These are phyloP conservation scores for Notiomystis cincta DNA, from an alignment of 2,113 vertebrate species.

Conservation along the genomic window DNA sequence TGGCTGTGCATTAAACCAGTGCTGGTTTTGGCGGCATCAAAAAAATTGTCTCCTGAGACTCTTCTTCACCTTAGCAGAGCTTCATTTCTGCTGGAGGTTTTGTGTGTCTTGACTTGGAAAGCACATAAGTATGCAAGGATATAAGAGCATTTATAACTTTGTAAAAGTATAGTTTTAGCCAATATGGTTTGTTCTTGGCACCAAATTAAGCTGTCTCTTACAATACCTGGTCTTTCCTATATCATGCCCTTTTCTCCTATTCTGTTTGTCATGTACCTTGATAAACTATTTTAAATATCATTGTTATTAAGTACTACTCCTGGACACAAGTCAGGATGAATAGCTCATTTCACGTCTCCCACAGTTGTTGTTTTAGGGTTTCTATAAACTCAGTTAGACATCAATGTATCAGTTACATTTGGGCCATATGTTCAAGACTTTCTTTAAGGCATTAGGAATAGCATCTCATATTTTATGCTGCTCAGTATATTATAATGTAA, in stretches of 20 bases:
- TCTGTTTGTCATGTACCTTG: not conserved
- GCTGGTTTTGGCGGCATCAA: not conserved
- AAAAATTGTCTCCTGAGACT: not conserved
- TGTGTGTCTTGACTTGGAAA: not conserved
- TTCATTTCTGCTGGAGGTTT: not conserved
- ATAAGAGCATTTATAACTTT: not conserved
- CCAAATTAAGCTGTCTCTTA: not conserved
- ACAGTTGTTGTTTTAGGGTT: constrained; percentile 51
- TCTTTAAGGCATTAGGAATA: constrained; percentile 14
- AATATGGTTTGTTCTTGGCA: not conserved
- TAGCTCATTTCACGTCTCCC: constrained; percentile 21
- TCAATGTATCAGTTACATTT: constrained; percentile 50
- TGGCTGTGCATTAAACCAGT: not conserved
- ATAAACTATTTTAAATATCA: constrained; percentile 21
- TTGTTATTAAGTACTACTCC: not conserved
- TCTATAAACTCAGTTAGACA: constrained; percentile 52
- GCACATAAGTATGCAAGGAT: not conserved
- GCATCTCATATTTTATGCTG: constrained; percentile 42
- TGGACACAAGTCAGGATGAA: constrained; percentile 21
- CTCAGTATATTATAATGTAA: not conserved
- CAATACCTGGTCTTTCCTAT: not conserved
- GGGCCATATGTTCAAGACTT: constrained; percentile 21
- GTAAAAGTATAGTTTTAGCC: not conserved
- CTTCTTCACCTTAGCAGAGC: not conserved
- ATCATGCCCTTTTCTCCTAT: not conserved